A percentile compares a stretch with the other conserved stretches of the same genome.
Conservation (phyloP, 35 echinoderm and acorn worm species). For the Anneissia japonica region DNA sequence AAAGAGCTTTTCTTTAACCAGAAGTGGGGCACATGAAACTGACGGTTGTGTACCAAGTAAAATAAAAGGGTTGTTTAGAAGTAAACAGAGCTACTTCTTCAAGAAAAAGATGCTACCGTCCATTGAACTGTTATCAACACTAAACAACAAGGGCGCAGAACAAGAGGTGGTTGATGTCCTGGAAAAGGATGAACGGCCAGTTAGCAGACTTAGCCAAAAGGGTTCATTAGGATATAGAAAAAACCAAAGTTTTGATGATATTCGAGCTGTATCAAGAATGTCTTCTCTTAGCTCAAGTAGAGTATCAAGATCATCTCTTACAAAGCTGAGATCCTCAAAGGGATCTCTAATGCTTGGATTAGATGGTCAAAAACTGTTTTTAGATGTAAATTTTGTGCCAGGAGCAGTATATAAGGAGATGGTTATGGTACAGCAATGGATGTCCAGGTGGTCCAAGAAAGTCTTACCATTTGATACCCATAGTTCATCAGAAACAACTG, state of each 20-base stretch:
- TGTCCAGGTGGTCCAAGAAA: conserved; percentile 50
- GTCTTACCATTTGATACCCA: conserved; percentile 4
- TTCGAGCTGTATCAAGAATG: background rate
- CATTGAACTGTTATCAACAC: background rate
- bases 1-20: background rate
- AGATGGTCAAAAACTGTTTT: conserved; percentile 1
- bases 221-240: background rate
- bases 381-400: conserved; percentile 26
- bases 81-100: background rate
- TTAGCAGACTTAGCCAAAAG: background rate
- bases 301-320: background rate
- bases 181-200: background rate
- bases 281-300: background rate
- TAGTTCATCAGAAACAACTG: background rate
- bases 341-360: background rate
- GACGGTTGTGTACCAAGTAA: background rate
- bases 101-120: background rate
- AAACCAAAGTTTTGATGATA: background rate
- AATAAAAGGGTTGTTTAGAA: background rate
- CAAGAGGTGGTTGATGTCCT: background rate
- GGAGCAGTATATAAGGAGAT: conserved; percentile 21
- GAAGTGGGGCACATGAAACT: background rate
- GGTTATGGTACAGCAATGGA: conserved; percentile 46
- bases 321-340: background rate
- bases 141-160: no score